Conservation (phyloP, 2,888 invertebrate genomes). For the Philhelius pedissequus region DNA sequence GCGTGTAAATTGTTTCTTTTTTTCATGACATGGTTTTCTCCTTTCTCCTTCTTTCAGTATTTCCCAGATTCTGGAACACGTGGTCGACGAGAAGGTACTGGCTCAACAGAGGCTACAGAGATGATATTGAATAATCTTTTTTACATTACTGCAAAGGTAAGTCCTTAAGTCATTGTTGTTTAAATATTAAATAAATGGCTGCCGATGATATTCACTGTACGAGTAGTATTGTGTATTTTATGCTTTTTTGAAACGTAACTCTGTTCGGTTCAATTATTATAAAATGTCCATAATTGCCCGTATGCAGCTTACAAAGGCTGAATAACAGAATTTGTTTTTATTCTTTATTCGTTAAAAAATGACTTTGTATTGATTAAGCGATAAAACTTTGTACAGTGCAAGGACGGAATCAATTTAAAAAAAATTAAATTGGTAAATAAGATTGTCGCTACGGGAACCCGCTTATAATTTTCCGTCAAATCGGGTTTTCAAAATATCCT, state of each 20-base stretch:
- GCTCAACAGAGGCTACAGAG: conserved; percentile 99
- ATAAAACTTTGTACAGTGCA: no score
- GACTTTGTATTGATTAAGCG: no score
- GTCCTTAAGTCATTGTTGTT: conserved; percentile 27
- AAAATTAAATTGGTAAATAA: no score
- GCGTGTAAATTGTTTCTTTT: conserved; percentile 24
- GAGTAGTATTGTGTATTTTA: neutral
- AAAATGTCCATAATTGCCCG: neutral
- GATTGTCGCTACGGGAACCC: no score
- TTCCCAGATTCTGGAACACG: conserved; percentile 84
- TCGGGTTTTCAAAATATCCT: no score
- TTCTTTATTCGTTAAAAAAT: no score
- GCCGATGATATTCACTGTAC: neutral
- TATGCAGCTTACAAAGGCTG: neutral
- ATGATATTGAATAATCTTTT: conserved; percentile 99
- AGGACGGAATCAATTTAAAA: no score
- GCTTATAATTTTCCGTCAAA: no score
- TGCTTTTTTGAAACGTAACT: neutral
- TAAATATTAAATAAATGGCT: neutral
- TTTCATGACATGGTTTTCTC: conserved; percentile 17
- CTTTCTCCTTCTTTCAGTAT: conserved; percentile 77
- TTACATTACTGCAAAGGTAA: conserved; percentile 97
- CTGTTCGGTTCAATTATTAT: neutral
- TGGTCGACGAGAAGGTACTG: conserved; percentile 94
- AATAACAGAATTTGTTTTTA: neutral